phyloP scores from a whole-genome alignment of 2,113 vertebrate genomes.

The Platysternon megacephalum region DNA sequence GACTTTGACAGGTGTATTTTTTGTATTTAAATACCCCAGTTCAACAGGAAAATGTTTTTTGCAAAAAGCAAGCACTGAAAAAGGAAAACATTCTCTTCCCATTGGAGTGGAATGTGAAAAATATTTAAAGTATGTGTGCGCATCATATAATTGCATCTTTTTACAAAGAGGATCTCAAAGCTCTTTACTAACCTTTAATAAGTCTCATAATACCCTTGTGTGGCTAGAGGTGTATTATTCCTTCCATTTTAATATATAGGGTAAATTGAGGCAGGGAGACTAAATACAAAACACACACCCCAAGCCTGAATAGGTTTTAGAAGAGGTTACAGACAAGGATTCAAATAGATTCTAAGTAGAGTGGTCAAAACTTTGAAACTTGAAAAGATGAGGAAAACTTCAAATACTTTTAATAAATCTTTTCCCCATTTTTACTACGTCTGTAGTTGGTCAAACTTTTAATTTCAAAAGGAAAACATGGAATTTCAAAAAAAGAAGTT shows the following conservation, averaged over 20 bases:
- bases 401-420: not conserved
- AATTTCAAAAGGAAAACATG: not conserved
- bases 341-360: not conserved
- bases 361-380: not conserved
- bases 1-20: not conserved
- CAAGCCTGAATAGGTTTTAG: conserved; percentile 6
- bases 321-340: not conserved
- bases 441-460: not conserved
- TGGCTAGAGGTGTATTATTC: not conserved
- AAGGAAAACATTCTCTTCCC: not conserved
- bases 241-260: conserved; percentile 10
- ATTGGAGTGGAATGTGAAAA: conserved; percentile 4
- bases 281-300: conserved; percentile 35
- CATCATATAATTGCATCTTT: not conserved
- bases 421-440: not conserved
- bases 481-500: not conserved
- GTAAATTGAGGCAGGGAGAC: conserved; percentile 7
- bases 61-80: not conserved
- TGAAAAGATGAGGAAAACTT: not conserved
- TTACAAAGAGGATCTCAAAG: conserved; percentile 51
- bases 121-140: not conserved
- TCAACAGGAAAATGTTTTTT: not conserved
- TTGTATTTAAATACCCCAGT: not conserved
- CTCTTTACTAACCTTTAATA: conserved; percentile 37
- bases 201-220: not conserved